Evolutionary conservation across 2,797 vertebrate species (phyloP), one percentile per base, ranked within the genome.

Genomic region (Gouania willdenowi): DNA sequence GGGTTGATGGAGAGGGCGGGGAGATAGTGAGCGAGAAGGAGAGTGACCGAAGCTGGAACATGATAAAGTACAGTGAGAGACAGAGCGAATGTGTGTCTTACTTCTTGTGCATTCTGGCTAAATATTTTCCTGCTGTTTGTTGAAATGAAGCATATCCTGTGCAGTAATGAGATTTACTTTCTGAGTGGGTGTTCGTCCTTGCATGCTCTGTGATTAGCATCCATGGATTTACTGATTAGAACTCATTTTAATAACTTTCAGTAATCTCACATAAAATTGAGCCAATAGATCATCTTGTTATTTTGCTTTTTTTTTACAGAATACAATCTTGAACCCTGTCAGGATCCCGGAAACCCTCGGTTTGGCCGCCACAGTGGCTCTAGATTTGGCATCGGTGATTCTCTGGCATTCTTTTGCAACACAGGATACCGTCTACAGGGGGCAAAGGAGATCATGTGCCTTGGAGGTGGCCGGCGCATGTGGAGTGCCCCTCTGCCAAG

Each of bases 401-500:
- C 75, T 3, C 73, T 98, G 58, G 77, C 79, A 0, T 98, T 96
- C 70, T 84, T 83, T 3, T 98, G 96, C 77, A 92, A 93, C 24
- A 86, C 86, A 5, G 96, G 96, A 41, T 98, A 98, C 63, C 93
- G 96, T 18, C 87, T 98, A 10, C 94, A 98, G 85, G 96, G 96
- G 46, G 50, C 86, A 1, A 86, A 72, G 29, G 91, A 94, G 77
- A 87, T 98, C 27, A 83, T 89, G 39, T 98, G 96, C 87, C 89
- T 98, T 81, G 96, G 96, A 77, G 96, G 96, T 79, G 95, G 95
- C 55, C 92, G 96, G 51, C 89, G 92, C 70, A 93, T 97, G 74
- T 98, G 96, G 96, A 98, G 95, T 79, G 93, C 94, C 91, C 93
- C 96, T 92, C 94, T 98, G 90, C 96, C 96, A 94, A 98, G 96